phyloP scores from a whole-genome alignment of 2,888 invertebrate species.

The Melieria omissa region DNA sequence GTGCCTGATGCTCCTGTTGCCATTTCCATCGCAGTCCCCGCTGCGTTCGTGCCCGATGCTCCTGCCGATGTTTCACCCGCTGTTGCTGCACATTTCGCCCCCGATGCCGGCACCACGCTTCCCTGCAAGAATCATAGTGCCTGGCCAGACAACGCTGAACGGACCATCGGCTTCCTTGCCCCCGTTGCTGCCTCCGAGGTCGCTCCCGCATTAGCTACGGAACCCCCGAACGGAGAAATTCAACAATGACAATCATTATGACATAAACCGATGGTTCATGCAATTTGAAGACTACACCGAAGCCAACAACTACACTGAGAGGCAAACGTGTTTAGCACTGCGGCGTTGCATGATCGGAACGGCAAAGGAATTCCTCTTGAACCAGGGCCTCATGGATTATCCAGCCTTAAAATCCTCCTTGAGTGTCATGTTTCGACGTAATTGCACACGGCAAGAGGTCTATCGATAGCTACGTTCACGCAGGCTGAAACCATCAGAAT shows the following conservation, averaged over 20 bases:
- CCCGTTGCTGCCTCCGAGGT: no score
- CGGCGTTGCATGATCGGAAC: conserved; percentile 19
- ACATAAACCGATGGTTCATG: conserved; percentile 3
- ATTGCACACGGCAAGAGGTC: conserved; percentile 29
- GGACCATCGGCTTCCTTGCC: no score
- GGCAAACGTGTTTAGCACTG: conserved; percentile 14
- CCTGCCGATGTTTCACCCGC: no score
- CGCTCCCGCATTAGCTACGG: no score
- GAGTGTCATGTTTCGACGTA: conserved; percentile 26
- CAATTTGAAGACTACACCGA: conserved; percentile 6
- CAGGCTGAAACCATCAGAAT: conserved; percentile 28
- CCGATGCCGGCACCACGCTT: no score
- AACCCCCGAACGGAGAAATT: no score
- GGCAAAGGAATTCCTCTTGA: conserved; percentile 21
- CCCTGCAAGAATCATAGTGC: no score
- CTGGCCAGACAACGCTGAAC: no score
- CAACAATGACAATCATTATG: conserved; percentile 6
- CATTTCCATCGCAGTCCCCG: no score
- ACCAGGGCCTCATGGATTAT: conserved; percentile 19
- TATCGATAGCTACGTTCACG: conserved; percentile 24
- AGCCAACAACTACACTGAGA: neutral
- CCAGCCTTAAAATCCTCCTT: conserved; percentile 7
- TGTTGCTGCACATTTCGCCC: no score
- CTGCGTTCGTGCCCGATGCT: no score
- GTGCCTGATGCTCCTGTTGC: no score